phyloP scores from a whole-genome alignment of 2,888 invertebrate species.

The Scotopteryx bipunctaria region DNA sequence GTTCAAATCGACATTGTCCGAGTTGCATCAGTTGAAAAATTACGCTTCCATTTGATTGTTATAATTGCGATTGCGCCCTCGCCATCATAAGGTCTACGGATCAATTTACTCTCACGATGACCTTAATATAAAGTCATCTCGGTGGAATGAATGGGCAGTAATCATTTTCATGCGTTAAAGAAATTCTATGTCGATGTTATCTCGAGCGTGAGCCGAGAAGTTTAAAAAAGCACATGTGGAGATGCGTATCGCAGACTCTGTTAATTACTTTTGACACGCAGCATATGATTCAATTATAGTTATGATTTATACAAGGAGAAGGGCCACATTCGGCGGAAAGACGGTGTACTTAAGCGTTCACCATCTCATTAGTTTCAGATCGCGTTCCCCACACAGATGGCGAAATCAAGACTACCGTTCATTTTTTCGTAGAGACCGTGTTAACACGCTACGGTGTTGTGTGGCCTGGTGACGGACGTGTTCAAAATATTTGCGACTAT shows the following conservation, averaged over 20 bases:
- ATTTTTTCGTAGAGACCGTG: conserved; percentile 47
- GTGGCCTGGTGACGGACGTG: conserved; percentile 51
- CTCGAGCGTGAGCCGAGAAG: conserved; percentile 71
- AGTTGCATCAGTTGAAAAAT: conserved; percentile 46
- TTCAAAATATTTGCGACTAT: conserved; percentile 35
- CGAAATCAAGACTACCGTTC: conserved; percentile 64
- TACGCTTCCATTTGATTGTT: conserved; percentile 50
- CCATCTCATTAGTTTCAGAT: conserved; percentile 71
- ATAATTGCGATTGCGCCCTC: conserved; percentile 61
- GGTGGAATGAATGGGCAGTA: conserved; percentile 60
- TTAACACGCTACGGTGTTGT: conserved; percentile 69
- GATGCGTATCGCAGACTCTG: conserved; percentile 80
- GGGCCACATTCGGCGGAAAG: conserved; percentile 57
- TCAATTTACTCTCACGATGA: conserved; percentile 79
- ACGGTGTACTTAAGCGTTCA: conserved; percentile 75
- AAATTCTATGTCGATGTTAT: conserved; percentile 78
- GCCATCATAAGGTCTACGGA: conserved; percentile 60
- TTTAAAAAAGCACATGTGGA: conserved; percentile 82
- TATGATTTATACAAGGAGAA: conserved; percentile 76
- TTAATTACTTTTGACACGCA: conserved; percentile 82
- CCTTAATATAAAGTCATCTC: conserved; percentile 74
- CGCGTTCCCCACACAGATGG: conserved; percentile 73
- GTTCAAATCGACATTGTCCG: conserved; percentile 40
- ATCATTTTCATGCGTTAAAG: conserved; percentile 76
- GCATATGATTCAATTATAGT: conserved; percentile 84